These are phyloP conservation scores for Balanococcus diminutus DNA, from an alignment of 2,888 invertebrate genomes.

Conservation along the genomic window DNA sequence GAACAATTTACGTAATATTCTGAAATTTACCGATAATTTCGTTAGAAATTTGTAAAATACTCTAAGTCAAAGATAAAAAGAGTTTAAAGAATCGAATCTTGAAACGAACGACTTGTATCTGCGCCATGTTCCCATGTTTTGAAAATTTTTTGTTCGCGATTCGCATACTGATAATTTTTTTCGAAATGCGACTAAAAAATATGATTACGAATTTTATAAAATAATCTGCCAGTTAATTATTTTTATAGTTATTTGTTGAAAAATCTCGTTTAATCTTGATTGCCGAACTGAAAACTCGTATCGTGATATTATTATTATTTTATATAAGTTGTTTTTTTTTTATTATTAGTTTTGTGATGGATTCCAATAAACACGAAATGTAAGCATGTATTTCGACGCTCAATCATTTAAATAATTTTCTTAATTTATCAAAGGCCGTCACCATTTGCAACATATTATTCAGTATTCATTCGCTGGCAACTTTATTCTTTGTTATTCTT, in stretches of 20 bases:
- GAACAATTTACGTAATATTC: no score
- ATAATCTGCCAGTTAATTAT: neutral
- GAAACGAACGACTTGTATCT: neutral
- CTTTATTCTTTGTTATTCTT: neutral
- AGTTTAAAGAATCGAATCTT: no score
- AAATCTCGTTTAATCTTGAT: neutral
- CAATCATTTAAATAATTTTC: neutral
- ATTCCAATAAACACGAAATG: slow-evolving; percentile 48
- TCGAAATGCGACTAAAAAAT: neutral
- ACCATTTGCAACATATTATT: neutral
- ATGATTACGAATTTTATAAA: neutral
- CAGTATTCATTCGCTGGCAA: neutral
- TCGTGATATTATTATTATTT: neutral
- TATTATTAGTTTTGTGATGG: slow-evolving; percentile 18
- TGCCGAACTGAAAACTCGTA: neutral
- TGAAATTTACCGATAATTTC: no score
- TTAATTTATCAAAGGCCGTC: neutral
- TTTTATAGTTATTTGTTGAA: neutral
- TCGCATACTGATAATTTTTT: slow-evolving; percentile 3
- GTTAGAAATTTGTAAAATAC: no score
- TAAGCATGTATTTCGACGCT: slow-evolving; percentile 2
- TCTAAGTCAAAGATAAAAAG: no score
- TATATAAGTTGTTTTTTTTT: neutral
- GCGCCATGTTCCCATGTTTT: neutral
- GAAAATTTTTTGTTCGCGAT: no score